Conservation (phyloP, 1,140 invertebrate species). For the Solenopsis invicta region DNA sequence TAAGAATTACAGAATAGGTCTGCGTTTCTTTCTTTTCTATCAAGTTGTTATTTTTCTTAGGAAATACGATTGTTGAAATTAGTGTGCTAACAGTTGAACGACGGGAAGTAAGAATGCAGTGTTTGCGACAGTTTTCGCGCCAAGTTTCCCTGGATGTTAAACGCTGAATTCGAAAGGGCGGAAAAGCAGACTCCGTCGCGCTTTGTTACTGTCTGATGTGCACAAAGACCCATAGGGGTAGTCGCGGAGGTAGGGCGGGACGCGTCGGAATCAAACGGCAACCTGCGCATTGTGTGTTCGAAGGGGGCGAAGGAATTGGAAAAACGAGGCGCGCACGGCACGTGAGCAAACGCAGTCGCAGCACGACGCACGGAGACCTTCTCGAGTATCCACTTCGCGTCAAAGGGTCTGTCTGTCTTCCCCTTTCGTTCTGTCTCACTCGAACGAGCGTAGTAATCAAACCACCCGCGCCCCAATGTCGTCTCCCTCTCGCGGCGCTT, state of each 20-base stretch:
- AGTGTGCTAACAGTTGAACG: background rate
- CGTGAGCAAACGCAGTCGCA: constrained; percentile 61
- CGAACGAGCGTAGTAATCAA: constrained; percentile 76
- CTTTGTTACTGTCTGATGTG: constrained; percentile 63
- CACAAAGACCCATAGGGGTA: constrained; percentile 37
- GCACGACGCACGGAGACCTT: constrained; percentile 50
- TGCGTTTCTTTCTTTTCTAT: background rate
- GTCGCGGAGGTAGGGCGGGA: constrained; percentile 49
- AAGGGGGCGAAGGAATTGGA: constrained; percentile 69
- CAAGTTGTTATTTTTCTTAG: background rate
- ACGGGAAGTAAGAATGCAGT: background rate
- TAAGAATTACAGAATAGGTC: no score
- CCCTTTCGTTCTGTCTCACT: constrained; percentile 42
- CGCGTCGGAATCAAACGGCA: constrained; percentile 70
- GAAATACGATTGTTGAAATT: background rate
- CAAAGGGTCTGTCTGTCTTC: constrained; percentile 65
- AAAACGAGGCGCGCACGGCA: constrained; percentile 67
- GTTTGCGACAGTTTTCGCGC: background rate
- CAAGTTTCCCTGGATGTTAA: constrained; percentile 45
- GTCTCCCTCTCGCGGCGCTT: constrained; percentile 39
- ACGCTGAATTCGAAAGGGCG: constrained; percentile 41
- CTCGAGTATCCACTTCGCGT: constrained; percentile 80
- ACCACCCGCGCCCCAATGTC: constrained; percentile 66
- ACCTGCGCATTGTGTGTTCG: constrained; percentile 51
- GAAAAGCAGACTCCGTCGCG: constrained; percentile 23